Conservation (phyloP, 2,797 vertebrate species). For the Graptemys geographica region DNA sequence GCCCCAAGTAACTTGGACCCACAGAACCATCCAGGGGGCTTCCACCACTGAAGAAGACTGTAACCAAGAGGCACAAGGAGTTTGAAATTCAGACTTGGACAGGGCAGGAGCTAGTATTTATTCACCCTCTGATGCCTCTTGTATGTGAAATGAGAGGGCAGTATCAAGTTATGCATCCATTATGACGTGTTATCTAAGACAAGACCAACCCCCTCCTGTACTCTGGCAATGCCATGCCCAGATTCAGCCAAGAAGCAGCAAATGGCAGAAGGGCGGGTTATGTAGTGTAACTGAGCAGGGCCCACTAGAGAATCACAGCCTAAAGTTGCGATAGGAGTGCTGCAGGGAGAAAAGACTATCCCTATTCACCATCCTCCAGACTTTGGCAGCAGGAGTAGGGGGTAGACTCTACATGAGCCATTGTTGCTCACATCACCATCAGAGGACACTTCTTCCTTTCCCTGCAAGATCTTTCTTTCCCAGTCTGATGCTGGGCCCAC, state of each 20-base stretch:
- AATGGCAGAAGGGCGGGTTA: background rate
- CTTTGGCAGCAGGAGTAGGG: background rate
- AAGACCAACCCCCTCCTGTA: background rate
- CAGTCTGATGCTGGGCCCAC: background rate
- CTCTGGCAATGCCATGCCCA: background rate
- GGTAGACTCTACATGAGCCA: background rate
- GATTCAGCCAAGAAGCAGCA: background rate
- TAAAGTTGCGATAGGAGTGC: background rate
- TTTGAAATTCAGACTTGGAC: background rate
- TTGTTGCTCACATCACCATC: background rate
- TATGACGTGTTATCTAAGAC: background rate
- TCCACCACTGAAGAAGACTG: background rate
- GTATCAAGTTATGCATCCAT: background rate
- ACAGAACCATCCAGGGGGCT: background rate
- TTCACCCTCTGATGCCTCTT: background rate
- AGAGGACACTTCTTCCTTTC: background rate
- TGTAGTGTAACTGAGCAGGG: background rate
- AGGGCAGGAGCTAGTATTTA: background rate
- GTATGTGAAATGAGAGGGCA: background rate
- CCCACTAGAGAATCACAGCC: background rate
- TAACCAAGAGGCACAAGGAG: rapidly evolving
- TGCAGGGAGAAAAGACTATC: background rate
- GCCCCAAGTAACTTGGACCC: background rate
- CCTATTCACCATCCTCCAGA: background rate
- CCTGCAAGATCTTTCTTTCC: background rate